Percentiles rank a stretch among this genome's conserved stretches.
Evolutionary conservation across 64 coral and sea anemone species (phyloP).

Genomic region (Montipora foliosa): DNA sequence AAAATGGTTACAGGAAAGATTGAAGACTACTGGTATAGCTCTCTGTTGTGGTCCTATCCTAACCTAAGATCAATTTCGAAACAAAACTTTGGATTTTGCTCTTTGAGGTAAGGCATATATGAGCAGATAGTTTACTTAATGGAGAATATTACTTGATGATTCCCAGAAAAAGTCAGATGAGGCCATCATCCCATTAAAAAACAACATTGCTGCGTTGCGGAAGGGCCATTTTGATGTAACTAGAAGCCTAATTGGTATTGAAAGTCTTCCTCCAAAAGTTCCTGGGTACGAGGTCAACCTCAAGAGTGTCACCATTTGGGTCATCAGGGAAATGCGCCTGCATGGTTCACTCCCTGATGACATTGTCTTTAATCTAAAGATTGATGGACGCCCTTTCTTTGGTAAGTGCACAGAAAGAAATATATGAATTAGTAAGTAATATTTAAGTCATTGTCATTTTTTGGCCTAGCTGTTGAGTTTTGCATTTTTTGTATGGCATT

Average conservation of each 20-base stretch:
- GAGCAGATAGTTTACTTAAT: too few species aligned
- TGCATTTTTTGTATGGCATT: too few species aligned
- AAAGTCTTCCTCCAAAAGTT: not conserved
- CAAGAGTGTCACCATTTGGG: conserved; percentile 11
- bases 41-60: too few species aligned
- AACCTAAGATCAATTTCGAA: too few species aligned
- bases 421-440: too few species aligned
- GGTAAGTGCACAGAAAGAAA: not conserved
- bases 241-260: not conserved
- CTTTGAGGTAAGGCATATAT: too few species aligned
- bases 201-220: conserved; percentile 4
- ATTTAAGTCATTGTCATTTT: too few species aligned
- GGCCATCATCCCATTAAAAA: conserved; percentile 23
- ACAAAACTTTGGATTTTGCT: too few species aligned
- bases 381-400: conserved; percentile 36
- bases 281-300: conserved; percentile 6
- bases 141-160: not conserved
- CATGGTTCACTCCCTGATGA: conserved; percentile 24
- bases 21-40: too few species aligned
- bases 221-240: not conserved
- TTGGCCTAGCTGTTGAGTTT: too few species aligned
- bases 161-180: conserved; percentile 28
- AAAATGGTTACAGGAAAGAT: too few species aligned
- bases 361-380: conserved; percentile 23
- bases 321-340: conserved; percentile 2